Percentiles rank a stretch among this genome's conserved stretches.
Conservation (phyloP, 2,797 vertebrate genomes). For the Acanthurus lineatus region DNA sequence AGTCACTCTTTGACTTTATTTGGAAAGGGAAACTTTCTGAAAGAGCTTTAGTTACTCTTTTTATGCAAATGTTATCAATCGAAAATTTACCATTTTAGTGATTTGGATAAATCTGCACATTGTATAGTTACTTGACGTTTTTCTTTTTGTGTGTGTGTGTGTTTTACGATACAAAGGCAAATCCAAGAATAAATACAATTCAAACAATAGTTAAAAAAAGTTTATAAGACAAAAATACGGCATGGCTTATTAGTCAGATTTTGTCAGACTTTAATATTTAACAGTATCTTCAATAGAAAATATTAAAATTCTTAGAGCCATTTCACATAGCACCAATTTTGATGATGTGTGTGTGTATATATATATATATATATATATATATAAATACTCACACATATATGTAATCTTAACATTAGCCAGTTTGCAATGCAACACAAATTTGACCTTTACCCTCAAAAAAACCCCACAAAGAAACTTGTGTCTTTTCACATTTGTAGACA, state of each 20-base stretch:
- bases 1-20: slow-evolving; percentile 8
- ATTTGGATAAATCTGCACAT: slow-evolving; percentile 10
- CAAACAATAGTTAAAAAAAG: slow-evolving; percentile 10
- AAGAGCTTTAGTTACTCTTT: neutral
- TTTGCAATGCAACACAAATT: slow-evolving; percentile 8
- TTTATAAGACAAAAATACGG: slow-evolving; percentile 37
- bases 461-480: slow-evolving; percentile 2
- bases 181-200: slow-evolving; percentile 41
- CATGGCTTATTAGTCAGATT: slow-evolving; percentile 9
- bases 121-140: neutral
- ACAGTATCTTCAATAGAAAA: slow-evolving; percentile 45
- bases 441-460: slow-evolving; percentile 1
- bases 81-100: slow-evolving; percentile 19
- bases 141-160: neutral
- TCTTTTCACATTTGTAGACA: slow-evolving; percentile 45
- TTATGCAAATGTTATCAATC: slow-evolving; percentile 54
- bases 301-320: slow-evolving; percentile 23
- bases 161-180: neutral
- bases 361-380: too few relatives aligned
- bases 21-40: slow-evolving; percentile 23
- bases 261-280: slow-evolving; percentile 47
- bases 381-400: too few relatives aligned
- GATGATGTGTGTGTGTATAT: too few relatives aligned
- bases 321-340: slow-evolving; percentile 24
- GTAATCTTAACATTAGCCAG: neutral